Evolutionary conservation across 2,113 vertebrate genomes (phyloP).

Genomic region (Xenotilapia flavipinnis): DNA sequence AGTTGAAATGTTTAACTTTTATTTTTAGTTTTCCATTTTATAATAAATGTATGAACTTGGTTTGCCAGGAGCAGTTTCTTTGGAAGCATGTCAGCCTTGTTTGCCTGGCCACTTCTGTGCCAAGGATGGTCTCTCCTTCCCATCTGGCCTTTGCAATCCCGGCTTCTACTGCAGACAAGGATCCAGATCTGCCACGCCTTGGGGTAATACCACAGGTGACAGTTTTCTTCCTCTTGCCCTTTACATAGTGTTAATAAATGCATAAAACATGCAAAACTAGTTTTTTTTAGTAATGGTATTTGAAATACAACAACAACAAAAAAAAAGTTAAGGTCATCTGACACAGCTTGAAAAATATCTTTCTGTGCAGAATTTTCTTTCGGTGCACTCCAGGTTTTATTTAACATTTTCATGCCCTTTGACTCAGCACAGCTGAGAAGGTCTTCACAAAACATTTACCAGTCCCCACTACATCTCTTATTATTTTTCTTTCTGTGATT

Average conservation of each 20-base stretch:
- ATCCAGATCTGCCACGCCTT: conserved; percentile 65
- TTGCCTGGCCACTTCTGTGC: conserved; percentile 68
- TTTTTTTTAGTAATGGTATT: background rate
- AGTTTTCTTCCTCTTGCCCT: background rate
- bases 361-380: background rate
- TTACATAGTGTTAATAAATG: background rate
- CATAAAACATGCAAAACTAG: background rate
- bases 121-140: conserved; percentile 65
- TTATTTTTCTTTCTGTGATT: background rate
- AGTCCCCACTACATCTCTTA: background rate
- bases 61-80: conserved; percentile 57
- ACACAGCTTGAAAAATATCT: background rate
- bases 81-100: conserved; percentile 63
- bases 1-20: background rate
- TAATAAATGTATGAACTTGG: background rate
- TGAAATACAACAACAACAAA: background rate
- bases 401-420: conserved; percentile 9
- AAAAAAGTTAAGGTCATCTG: background rate
- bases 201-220: conserved; percentile 45
- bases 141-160: conserved; percentile 73
- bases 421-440: background rate
- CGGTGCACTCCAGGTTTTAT: background rate
- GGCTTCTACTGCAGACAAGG: conserved; percentile 78
- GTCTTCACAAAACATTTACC: background rate
- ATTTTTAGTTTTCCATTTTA: background rate